phyloP scores from a whole-genome alignment of 2,797 vertebrate genomes.

The Schizopygopsis malacanthus region DNA sequence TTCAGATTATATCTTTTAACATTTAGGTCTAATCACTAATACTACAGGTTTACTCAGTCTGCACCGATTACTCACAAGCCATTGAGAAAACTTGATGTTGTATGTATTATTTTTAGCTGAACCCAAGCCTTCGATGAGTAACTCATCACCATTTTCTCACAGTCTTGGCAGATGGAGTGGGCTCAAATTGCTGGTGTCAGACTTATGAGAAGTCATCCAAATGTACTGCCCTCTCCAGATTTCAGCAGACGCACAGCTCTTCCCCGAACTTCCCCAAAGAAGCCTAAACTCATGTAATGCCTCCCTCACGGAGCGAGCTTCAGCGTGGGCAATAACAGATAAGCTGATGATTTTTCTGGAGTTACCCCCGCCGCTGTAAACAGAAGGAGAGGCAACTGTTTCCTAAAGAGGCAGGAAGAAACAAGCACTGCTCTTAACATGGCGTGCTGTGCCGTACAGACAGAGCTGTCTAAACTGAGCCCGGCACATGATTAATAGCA shows the following conservation, averaged over 20 bases:
- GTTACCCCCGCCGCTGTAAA: conserved; percentile 23
- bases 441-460: conserved; percentile 52
- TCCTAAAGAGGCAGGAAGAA: conserved; percentile 42
- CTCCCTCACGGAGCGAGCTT: neutral
- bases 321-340: conserved; percentile 28
- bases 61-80: neutral
- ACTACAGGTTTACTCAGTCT: neutral
- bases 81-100: neutral
- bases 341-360: conserved; percentile 35
- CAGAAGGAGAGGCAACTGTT: conserved; percentile 47
- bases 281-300: conserved; percentile 9
- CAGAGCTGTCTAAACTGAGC: conserved; percentile 60
- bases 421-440: conserved; percentile 54
- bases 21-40: neutral
- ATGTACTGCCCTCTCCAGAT: neutral
- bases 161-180: neutral
- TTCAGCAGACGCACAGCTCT: conserved; percentile 5
- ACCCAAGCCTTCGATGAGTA: neutral
- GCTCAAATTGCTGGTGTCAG: conserved; percentile 10
- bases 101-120: neutral
- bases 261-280: neutral
- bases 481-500: conserved; percentile 72
- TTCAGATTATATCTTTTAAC: too few species aligned
- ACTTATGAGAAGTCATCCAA: conserved; percentile 1
- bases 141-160: neutral